Evolutionary conservation across 2,797 vertebrate genomes (phyloP).

Genomic region (Hylomyscus alleni): DNA sequence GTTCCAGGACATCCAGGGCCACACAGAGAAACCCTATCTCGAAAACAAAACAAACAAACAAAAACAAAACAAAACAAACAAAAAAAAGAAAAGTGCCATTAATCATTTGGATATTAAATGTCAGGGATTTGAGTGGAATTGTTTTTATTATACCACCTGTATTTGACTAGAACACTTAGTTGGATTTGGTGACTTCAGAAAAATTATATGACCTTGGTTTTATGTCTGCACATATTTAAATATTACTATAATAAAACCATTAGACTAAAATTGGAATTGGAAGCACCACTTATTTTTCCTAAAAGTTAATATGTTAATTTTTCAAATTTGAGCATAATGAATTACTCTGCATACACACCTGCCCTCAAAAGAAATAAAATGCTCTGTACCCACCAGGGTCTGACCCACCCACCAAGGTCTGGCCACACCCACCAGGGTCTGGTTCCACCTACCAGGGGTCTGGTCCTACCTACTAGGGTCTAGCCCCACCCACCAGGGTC

Average conservation of each 20-base stretch:
- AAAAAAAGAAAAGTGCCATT: neutral
- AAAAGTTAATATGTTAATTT: neutral
- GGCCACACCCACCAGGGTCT: neutral
- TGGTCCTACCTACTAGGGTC: no score
- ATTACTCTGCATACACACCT: neutral
- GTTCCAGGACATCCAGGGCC: no score
- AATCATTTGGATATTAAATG: neutral
- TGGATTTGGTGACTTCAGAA: slow-evolving; percentile 1
- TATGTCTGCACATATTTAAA: slow-evolving; percentile 5
- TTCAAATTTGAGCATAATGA: neutral
- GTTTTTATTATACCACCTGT: neutral
- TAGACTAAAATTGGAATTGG: neutral
- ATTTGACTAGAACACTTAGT: neutral
- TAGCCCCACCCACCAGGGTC: no score
- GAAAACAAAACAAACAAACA: no score
- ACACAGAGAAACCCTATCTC: no score
- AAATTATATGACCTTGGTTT: neutral
- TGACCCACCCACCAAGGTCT: neutral
- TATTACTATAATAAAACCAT: slow-evolving; percentile 16
- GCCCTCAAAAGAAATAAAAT: neutral
- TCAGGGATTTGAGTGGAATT: neutral
- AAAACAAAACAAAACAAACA: no score
- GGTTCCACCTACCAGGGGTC: no score
- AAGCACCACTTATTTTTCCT: neutral
- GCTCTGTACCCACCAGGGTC: no score